Evolutionary conservation across 1,140 invertebrate genomes (phyloP).

Genomic region (Scaptomyza graminum): DNA sequence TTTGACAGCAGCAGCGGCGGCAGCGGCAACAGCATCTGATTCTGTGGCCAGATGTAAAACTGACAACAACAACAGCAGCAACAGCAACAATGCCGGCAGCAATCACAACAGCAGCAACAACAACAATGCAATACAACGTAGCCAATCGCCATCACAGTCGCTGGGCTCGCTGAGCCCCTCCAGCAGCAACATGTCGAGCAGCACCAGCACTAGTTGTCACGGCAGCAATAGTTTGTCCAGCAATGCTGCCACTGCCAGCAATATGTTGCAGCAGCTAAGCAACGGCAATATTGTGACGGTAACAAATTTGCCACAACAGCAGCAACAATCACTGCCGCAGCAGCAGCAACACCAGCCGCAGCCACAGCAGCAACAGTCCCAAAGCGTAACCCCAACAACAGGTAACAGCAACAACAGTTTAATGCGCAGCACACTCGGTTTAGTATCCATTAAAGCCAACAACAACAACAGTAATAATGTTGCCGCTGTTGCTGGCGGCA

Average conservation of each 20-base stretch:
- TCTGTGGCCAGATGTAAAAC: constrained; percentile 22
- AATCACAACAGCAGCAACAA: constrained; percentile 21
- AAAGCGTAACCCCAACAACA: constrained; percentile 62
- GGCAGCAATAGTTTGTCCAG: constrained; percentile 63
- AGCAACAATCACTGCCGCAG: constrained; percentile 27
- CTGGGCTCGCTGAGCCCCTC: constrained; percentile 81
- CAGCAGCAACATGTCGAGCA: constrained; percentile 83
- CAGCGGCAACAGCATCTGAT: constrained; percentile 18
- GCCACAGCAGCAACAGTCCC: constrained; percentile 58
- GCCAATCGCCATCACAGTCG: constrained; percentile 78
- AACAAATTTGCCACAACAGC: constrained; percentile 63
- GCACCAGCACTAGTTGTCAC: constrained; percentile 74
- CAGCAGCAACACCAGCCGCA: constrained; percentile 59
- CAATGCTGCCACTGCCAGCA: constrained; percentile 43
- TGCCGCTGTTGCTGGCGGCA: constrained; percentile 42
- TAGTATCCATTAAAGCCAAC: constrained; percentile 81
- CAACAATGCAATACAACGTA: constrained; percentile 63
- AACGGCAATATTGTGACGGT: constrained; percentile 67
- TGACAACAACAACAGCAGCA: constrained; percentile 12
- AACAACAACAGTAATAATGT: constrained; percentile 49
- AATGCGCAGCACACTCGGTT: constrained; percentile 82
- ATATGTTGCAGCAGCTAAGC: constrained; percentile 70
- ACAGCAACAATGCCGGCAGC: constrained; percentile 16
- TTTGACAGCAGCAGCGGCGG: constrained; percentile 33
- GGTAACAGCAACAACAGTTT: constrained; percentile 83